phyloP scores from a whole-genome alignment of 2,888 invertebrate genomes.

The Lasius platythorax region DNA sequence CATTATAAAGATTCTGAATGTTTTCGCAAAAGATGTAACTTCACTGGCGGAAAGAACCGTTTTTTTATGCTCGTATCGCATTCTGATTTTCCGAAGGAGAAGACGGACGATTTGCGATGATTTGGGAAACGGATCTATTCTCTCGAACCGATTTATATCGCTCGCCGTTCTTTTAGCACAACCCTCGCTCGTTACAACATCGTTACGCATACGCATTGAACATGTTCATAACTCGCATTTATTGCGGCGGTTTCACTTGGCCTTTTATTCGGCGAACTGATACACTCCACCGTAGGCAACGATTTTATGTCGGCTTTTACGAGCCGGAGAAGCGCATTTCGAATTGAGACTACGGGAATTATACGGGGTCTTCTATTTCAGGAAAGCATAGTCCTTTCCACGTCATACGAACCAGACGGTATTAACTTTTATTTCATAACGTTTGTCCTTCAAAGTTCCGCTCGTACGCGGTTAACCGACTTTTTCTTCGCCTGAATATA shows the following conservation, averaged over 20 bases:
- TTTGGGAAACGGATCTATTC: slow-evolving; percentile 10
- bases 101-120: slow-evolving; percentile 46
- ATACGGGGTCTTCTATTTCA: slow-evolving; percentile 65
- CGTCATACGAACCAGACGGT: slow-evolving; percentile 61
- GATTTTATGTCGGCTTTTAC: slow-evolving; percentile 83
- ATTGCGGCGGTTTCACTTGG: slow-evolving; percentile 75
- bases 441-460: slow-evolving; percentile 61
- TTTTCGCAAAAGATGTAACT: slow-evolving; percentile 67
- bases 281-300: slow-evolving; percentile 78
- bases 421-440: slow-evolving; percentile 70
- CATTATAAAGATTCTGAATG: slow-evolving; percentile 66
- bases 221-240: slow-evolving; percentile 82
- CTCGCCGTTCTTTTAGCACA: slow-evolving; percentile 24
- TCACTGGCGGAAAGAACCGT: slow-evolving; percentile 76
- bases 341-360: slow-evolving; percentile 78
- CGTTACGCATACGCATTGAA: slow-evolving; percentile 77
- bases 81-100: slow-evolving; percentile 77
- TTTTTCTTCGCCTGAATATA: slow-evolving; percentile 41
- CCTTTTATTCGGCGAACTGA: slow-evolving; percentile 78
- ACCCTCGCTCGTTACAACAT: slow-evolving; percentile 64
- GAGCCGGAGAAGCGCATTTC: slow-evolving; percentile 80
- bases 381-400: slow-evolving; percentile 58
- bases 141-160: slow-evolving; percentile 10
- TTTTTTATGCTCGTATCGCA: slow-evolving; percentile 80
- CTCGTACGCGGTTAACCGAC: slow-evolving; percentile 66